Percentiles rank a stretch among this genome's conserved stretches.
Evolutionary conservation across 2,113 vertebrate species (phyloP).

Genomic region (Lophius piscatorius): DNA sequence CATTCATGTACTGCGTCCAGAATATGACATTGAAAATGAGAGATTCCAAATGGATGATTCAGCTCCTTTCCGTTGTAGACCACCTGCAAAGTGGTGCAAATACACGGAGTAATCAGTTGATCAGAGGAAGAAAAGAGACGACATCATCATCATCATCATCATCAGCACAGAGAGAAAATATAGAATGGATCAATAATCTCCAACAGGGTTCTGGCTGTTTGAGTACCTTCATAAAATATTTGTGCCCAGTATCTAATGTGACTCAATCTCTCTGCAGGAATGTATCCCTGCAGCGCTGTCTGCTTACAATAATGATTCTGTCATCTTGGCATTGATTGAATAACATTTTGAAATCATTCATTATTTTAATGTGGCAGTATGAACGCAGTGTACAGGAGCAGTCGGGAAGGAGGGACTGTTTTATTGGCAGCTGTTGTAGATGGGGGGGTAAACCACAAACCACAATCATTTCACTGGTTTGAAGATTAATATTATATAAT

Average conservation of each 20-base stretch:
- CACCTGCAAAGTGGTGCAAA: slow-evolving; percentile 79
- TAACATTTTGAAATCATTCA: slow-evolving; percentile 67
- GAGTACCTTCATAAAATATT: slow-evolving; percentile 46
- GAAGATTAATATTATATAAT: background rate
- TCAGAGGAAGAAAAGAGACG: slow-evolving; percentile 14
- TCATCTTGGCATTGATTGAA: slow-evolving; percentile 65
- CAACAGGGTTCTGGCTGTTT: slow-evolving; percentile 43
- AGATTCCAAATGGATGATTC: slow-evolving; percentile 97
- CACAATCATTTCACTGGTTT: slow-evolving; percentile 21
- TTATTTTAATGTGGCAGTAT: slow-evolving; percentile 53
- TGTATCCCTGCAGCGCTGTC: slow-evolving; percentile 43
- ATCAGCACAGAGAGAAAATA: background rate
- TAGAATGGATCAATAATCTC: slow-evolving; percentile 36
- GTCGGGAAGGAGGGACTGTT: slow-evolving; percentile 21
- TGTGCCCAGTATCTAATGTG: slow-evolving; percentile 55
- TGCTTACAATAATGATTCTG: slow-evolving; percentile 64
- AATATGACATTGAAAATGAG: slow-evolving; percentile 93
- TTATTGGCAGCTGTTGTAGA: slow-evolving; percentile 28
- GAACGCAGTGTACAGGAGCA: slow-evolving; percentile 20
- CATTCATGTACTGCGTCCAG: slow-evolving; percentile 99
- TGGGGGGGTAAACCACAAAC: slow-evolving; percentile 10
- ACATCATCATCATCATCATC: background rate
- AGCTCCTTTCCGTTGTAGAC: slow-evolving; percentile 95
- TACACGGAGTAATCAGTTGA: slow-evolving; percentile 35
- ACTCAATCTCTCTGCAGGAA: slow-evolving; percentile 59